Conservation (phyloP, 2,888 invertebrate species). For the Cataglyphis rosenhaueri region DNA sequence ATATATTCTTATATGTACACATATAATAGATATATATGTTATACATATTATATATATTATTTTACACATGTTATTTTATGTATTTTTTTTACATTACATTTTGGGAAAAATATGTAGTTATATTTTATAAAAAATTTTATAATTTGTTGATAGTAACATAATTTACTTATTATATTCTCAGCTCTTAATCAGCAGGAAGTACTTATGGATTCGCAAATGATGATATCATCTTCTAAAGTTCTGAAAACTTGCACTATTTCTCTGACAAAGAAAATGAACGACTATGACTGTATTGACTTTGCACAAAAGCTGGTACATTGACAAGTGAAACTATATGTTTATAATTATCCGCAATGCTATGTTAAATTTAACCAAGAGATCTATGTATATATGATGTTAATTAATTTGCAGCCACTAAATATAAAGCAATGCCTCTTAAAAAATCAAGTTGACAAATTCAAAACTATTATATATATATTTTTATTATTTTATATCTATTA, state of each 20-base stretch:
- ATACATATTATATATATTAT: background rate
- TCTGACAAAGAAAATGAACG: slow-evolving; percentile 74
- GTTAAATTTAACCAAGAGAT: background rate
- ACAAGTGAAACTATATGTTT: background rate
- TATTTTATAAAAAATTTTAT: background rate
- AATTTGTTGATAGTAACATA: background rate
- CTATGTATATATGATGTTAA: background rate
- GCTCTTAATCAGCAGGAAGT: slow-evolving; percentile 79
- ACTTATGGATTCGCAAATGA: slow-evolving; percentile 81
- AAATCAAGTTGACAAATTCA: no score
- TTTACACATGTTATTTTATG: no score
- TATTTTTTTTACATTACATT: background rate
- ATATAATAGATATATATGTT: background rate
- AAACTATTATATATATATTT: background rate
- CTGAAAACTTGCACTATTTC: slow-evolving; percentile 75
- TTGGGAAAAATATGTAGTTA: background rate
- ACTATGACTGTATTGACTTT: slow-evolving; percentile 77
- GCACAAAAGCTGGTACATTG: slow-evolving; percentile 77
- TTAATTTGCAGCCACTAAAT: background rate
- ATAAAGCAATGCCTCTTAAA: background rate
- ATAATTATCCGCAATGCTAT: slow-evolving; percentile 21
- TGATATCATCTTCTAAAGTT: slow-evolving; percentile 80
- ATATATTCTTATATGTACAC: background rate
- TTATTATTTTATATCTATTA: background rate
- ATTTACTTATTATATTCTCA: slow-evolving; percentile 53